Evolutionary conservation across 2,113 vertebrate species (phyloP), one percentile per base, ranked within the genome.

Genomic region (Eurypyga helias): DNA sequence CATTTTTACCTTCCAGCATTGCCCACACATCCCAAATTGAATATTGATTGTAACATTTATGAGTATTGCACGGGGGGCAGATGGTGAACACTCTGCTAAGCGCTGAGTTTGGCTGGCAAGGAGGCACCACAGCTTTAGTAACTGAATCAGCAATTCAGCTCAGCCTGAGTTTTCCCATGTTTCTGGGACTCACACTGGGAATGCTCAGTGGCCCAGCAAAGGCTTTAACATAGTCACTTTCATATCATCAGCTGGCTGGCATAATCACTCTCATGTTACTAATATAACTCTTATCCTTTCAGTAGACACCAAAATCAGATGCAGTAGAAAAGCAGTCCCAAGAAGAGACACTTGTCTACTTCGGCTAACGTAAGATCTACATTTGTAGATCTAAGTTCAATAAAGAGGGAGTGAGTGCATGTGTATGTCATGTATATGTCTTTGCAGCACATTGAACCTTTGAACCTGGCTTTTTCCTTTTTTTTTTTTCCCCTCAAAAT

Each of bases 1-100:
- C 92, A 90, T 54, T 76, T 83, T 85, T 81, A 93, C 67, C 79
- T 89, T 97, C 82, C 69, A 96, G 29, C 62, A 38, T 73, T 97
- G 88, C 90, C 78, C 73, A 90, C 62, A 91, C 80, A 76, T 84
- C 78, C 75, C 80, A 91, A 91, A 86, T 69, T 83, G 67, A 87
- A 43, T 85, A 87, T 20, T 87, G 91, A 84, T 94, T 80, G 61
- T 62, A 94, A 51, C 62, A 62, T 89, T 95, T 95, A 83, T 78
- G 55, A 89, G 80, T 61, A 78, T 61, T 91, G 64, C 69, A 38
- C 7, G 2, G 66, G 62, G 26, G 70, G 57, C 72, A 83, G 58
- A 84, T 64, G 65, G 89, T 52, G 61, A 83, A 45, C 41, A 26
- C 38, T 72, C 36, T 55, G 55, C 73, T 81, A 66, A 92, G 46